A percentile compares a stretch with the other conserved stretches of the same genome.
These are phyloP conservation scores for Mimas tiliae DNA, from an alignment of 2,888 invertebrate species.

Conservation along the genomic window DNA sequence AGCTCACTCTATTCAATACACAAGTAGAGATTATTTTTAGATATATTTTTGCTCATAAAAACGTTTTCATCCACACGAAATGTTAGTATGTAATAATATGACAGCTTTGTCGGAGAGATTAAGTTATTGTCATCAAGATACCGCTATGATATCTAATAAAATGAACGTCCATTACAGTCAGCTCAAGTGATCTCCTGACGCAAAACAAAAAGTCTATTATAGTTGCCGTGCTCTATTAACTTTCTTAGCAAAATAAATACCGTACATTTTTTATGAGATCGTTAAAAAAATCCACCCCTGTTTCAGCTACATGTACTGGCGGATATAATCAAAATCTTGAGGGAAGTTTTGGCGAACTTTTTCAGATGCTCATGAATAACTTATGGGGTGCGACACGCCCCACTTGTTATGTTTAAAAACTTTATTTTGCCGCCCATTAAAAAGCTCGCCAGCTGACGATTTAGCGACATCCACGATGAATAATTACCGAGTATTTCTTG, in stretches of 20 bases:
- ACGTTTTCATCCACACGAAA: neutral
- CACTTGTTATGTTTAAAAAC: constrained; percentile 78
- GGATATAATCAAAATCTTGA: constrained; percentile 67
- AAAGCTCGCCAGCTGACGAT: constrained; percentile 70
- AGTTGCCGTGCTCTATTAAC: constrained; percentile 7
- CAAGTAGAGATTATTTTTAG: too few relatives aligned
- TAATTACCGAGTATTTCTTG: constrained; percentile 81
- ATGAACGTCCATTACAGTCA: neutral
- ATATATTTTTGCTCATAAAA: too few relatives aligned
- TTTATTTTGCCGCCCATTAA: constrained; percentile 78
- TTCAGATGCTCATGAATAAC: constrained; percentile 74
- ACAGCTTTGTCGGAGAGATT: neutral
- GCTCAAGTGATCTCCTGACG: neutral
- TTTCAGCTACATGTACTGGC: constrained; percentile 48
- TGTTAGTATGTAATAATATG: neutral
- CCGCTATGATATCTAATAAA: neutral
- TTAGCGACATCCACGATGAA: constrained; percentile 76
- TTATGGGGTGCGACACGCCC: constrained; percentile 68
- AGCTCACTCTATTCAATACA: too few relatives aligned
- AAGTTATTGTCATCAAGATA: neutral
- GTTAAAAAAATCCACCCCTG: constrained; percentile 24
- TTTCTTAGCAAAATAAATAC: constrained; percentile 16
- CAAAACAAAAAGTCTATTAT: neutral
- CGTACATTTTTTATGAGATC: constrained; percentile 27
- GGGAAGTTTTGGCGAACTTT: constrained; percentile 56